Base-by-base conservation (phyloP, 2,797 vertebrate species). In the Sebastes aleutianus region DNA sequence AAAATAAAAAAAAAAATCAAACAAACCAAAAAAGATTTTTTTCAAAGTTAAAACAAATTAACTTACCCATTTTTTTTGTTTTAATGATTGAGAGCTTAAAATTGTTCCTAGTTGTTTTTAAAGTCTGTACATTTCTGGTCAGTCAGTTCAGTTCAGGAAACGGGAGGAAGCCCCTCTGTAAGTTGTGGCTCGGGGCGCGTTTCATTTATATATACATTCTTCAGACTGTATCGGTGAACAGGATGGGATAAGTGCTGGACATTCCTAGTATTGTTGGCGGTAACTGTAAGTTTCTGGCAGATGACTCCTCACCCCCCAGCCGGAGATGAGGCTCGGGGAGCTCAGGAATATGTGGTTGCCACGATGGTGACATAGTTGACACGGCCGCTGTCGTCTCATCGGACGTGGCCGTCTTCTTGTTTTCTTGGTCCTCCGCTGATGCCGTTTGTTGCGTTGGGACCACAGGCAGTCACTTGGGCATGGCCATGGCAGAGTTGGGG, bases 141-240 rank as follows among this genome's bases (percentile, higher is more conserved):
- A 97, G 95, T 94, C 96, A 96, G 95, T 91, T 90, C 87, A 90
- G 85, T 96, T 97, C 85, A 93, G 96, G 96, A 96, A 94, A 89
- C 83, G 64, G 80, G 78, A 90, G 81, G 81, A 87, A 92, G 95
- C 96, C 96, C 96, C 96, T 2, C 78, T 74, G 92, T 47, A 47
- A 63, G 78, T 90, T 76, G 91, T 90, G 96, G 96, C 90, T 80
- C 92, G 91, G 95, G 96, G 96, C 64, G 93, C 92, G 90, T 85
- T 92, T 93, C 85, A 73, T 87, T 92, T 91, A 83, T 99, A 99
- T 99, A 97, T 99, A 99, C 98, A 99, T 99, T 99, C 98, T 99
- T 99, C 96, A 97, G 97, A 98, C 98, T 99, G 98, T 99, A 98
- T 97, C 98, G 97, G 98, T 99, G 98, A 98, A 99, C 96, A 96